phyloP scores from a whole-genome alignment of 1,140 invertebrate species.

The Grapholita molesta region DNA sequence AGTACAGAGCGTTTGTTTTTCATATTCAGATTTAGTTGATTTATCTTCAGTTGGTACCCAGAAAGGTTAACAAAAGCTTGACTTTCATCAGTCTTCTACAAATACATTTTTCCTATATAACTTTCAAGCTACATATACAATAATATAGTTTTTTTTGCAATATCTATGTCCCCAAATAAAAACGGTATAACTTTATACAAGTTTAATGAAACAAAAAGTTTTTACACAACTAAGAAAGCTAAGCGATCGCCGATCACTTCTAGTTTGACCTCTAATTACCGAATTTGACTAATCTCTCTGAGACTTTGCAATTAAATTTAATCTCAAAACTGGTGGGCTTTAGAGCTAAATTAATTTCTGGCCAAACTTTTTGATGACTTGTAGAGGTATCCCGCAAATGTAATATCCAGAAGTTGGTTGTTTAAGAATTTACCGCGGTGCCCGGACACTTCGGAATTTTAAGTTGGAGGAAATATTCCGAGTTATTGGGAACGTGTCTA shows the following conservation, averaged over 20 bases:
- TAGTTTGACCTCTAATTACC: background rate
- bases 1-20: too few relatives aligned
- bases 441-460: constrained; percentile 1
- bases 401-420: background rate
- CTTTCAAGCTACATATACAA: too few relatives aligned
- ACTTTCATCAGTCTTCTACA: too few relatives aligned
- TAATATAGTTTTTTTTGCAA: too few relatives aligned
- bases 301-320: background rate
- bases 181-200: too few relatives aligned
- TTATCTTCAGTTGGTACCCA: too few relatives aligned
- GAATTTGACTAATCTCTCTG: background rate
- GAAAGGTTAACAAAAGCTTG: too few relatives aligned
- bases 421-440: background rate
- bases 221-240: background rate
- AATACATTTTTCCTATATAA: too few relatives aligned
- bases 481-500: constrained; percentile 5
- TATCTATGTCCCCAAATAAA: too few relatives aligned
- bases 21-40: too few relatives aligned
- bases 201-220: background rate
- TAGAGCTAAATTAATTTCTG: background rate
- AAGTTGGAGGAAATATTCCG: background rate
- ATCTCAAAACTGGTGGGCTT: background rate
- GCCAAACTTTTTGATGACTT: background rate
- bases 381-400: background rate
- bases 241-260: background rate